Evolutionary conservation across 2,113 vertebrate species (phyloP).

Genomic region (Tauraco erythrolophus): DNA sequence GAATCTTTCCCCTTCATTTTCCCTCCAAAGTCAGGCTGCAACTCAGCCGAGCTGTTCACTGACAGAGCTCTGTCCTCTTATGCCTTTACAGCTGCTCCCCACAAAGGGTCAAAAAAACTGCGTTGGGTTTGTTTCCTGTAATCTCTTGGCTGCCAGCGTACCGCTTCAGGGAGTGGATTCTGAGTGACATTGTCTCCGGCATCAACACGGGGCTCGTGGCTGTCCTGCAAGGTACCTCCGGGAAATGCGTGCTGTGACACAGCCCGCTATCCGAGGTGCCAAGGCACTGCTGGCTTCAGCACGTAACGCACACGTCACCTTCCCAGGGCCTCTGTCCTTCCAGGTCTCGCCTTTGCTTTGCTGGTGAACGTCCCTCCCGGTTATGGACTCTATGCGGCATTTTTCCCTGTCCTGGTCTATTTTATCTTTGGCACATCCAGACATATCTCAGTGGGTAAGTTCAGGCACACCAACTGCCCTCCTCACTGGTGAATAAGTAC

Average conservation of each 20-base stretch:
- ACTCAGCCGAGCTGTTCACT: background rate
- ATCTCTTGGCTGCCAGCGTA: constrained; percentile 88
- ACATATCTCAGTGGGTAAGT: constrained; percentile 95
- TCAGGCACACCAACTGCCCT: background rate
- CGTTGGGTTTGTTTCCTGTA: constrained; percentile 84
- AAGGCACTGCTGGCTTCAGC: background rate
- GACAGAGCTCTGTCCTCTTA: constrained; percentile 3
- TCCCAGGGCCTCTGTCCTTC: background rate
- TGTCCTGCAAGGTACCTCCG: constrained; percentile 89
- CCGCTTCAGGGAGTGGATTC: constrained; percentile 87
- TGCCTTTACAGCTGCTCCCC: constrained; percentile 83
- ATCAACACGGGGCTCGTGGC: constrained; percentile 94
- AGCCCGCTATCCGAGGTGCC: background rate
- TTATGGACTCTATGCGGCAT: constrained; percentile 92
- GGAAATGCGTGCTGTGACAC: background rate
- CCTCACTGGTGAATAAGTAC: background rate
- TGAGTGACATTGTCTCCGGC: constrained; percentile 91
- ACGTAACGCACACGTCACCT: background rate
- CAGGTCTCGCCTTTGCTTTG: constrained; percentile 92
- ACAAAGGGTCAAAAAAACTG: constrained; percentile 81
- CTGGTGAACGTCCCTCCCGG: constrained; percentile 86
- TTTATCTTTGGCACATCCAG: constrained; percentile 94
- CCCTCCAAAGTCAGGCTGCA: background rate
- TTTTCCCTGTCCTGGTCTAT: constrained; percentile 90
- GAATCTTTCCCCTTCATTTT: background rate